Evolutionary conservation across 1,140 invertebrate genomes (phyloP).

Genomic region (Cherax quadricarinatus): DNA sequence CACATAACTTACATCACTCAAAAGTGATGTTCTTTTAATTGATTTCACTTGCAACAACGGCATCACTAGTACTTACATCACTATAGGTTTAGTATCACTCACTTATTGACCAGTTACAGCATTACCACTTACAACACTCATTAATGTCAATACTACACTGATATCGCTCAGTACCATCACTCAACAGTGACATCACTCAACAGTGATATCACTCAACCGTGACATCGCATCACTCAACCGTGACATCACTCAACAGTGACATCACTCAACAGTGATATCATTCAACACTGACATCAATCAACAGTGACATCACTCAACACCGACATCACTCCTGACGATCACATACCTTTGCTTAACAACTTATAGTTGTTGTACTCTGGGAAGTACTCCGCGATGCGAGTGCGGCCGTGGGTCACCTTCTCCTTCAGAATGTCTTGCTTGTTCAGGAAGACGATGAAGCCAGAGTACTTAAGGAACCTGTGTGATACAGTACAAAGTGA

Average conservation of each 20-base stretch:
- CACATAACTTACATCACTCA: no score
- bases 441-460: constrained; percentile 88
- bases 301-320: no score
- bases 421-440: constrained; percentile 87
- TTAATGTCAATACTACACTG: no score
- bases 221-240: not conserved
- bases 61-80: no score
- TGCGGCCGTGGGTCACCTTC: constrained; percentile 83
- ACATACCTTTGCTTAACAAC: constrained; percentile 76
- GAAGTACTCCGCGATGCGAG: constrained; percentile 82
- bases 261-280: not conserved
- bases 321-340: not conserved
- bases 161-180: no score
- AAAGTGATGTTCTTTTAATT: no score
- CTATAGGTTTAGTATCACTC: no score
- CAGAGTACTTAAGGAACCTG: constrained; percentile 81
- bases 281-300: not conserved
- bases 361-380: constrained; percentile 81
- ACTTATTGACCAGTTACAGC: no score
- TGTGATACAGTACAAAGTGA: not conserved
- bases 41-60: no score
- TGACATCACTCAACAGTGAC: not conserved
- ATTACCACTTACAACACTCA: no score
- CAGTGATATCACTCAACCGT: not conserved
- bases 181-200: no score